Base-by-base conservation (phyloP, 1,140 invertebrate species). In the Meloidogyne exigua region DNA sequence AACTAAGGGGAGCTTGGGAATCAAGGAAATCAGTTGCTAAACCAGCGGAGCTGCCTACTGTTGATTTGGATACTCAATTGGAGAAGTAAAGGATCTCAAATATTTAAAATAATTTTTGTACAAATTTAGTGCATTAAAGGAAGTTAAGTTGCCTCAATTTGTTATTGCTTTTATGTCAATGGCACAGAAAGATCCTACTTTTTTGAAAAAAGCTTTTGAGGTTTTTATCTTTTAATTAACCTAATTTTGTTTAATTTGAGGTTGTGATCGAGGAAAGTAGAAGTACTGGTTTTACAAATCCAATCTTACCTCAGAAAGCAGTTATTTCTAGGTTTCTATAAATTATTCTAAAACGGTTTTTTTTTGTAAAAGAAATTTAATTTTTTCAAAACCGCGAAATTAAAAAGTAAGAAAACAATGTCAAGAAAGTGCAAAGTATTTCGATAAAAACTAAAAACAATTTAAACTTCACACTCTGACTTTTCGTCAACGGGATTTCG, bases 261-360 rank as follows among this genome's bases (percentile, higher is more conserved):
- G 78, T 81, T 0, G 81, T 81, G 10, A 66, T 80, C 21, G 76
- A 68, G 4, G 76, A 81, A 62, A 83, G 68, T 63, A 39, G 68
- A 23, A 68, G 68, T 15, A 83, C 80, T 15, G 80, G 80, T 4
- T 81, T 83, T 69, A 70, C 44, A 23, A 81, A 81, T 62, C 57
- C 76, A 18, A 68, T 83, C 28, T 32, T 81, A 21, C 81, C 79
- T 5, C 79, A 75, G 18, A 23, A 25, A n/a, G 23, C 62, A 3
- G 39, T 36, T 57, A 28, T 23, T 25, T 26, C 36, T 12, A 26
- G 23, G 76, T 71, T 36, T 78, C 44, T 18, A 7, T 67, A 9
- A 77, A 75, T 13, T 36, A 64, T 64, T 64, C 2, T 18, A 32
- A 28, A 32, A 66, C 4, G 18, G 12, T 63, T 28, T 73, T 28